Evolutionary conservation across 2,888 invertebrate species (phyloP), one percentile per base, ranked within the genome.

Genomic region (Drepanosiphum platanoidis): DNA sequence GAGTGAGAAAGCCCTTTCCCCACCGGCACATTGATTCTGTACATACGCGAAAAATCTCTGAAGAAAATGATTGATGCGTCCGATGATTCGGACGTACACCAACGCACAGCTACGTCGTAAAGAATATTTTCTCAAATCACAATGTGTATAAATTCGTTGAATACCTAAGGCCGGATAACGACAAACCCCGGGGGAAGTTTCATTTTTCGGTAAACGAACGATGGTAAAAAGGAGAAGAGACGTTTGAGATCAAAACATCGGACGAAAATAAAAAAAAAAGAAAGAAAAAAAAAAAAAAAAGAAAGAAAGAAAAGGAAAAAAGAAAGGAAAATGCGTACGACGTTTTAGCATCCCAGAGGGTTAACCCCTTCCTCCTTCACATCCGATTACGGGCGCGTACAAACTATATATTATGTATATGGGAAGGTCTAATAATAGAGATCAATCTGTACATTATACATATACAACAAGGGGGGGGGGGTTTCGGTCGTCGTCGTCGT

Each of bases 191-290:
- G 42, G 75, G 64, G 34, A 70, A 18, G 34, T 70, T 34, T 18
- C 9, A 34, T 68, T 75, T n/a, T 61, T 32, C 27, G 36, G 80
- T 27, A 70, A 70, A 80, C 11, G 27, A 36, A 80, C 46, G 27
- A 52, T 27, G 78, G 30, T 15, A 42, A 52, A 34, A 70, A 3
- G 18, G 22, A 22, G 5, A 66, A 34, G 18, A 34, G 36, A 68
- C 34, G 34, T 30, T 52, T 70, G 80, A 80, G 80, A 70, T 58
- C 70, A 52, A 70, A 58, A 80, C 36, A 36, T 27, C 36, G 46
- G 68, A 42, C 36, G n/a, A 46, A 68, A 18, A 34, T 11, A 58
- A 52, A 34, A 68, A 72, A 27, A 72, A 72, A 34, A 34, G 4
- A 66, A 32, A n/a, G n/a, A 46, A 68, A 18, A 34, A 15, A 58